Conservation (phyloP, 2,797 vertebrate genomes). For the Holocentrus rufus region DNA sequence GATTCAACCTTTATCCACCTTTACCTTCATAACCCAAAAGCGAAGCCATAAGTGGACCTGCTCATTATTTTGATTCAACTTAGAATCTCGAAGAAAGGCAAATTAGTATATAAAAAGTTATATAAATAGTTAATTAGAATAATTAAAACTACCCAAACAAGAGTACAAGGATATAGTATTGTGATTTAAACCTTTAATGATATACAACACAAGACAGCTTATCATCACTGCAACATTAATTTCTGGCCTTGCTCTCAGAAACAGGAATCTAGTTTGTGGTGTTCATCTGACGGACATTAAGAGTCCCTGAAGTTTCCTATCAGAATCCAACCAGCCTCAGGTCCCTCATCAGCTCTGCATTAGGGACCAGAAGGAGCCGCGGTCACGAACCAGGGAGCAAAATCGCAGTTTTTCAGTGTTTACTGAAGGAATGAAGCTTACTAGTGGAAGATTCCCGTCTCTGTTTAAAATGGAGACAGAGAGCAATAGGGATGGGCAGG, state of each 20-base stretch:
- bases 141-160: neutral
- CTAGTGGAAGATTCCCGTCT: constrained; percentile 18
- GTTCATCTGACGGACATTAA: constrained; percentile 53
- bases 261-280: constrained; percentile 4
- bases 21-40: too few species aligned
- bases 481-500: constrained; percentile 46
- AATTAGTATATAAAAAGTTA: neutral
- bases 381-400: constrained; percentile 9
- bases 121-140: neutral
- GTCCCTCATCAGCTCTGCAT: constrained; percentile 39
- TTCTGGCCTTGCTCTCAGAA: constrained; percentile 32
- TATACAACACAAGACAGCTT: neutral
- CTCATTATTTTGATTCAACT: neutral
- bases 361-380: constrained; percentile 31
- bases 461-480: constrained; percentile 49
- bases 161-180: neutral
- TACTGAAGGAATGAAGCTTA: constrained; percentile 36
- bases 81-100: neutral
- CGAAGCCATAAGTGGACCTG: too few species aligned
- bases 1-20: too few species aligned
- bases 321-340: constrained; percentile 57
- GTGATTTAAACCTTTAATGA: neutral
- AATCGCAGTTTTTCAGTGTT: constrained; percentile 58
- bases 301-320: constrained; percentile 41
- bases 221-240: neutral